Percentiles rank a stretch among this genome's conserved stretches.
phyloP scores from a whole-genome alignment of 2,888 invertebrate species.

The Epinotia ramella region DNA sequence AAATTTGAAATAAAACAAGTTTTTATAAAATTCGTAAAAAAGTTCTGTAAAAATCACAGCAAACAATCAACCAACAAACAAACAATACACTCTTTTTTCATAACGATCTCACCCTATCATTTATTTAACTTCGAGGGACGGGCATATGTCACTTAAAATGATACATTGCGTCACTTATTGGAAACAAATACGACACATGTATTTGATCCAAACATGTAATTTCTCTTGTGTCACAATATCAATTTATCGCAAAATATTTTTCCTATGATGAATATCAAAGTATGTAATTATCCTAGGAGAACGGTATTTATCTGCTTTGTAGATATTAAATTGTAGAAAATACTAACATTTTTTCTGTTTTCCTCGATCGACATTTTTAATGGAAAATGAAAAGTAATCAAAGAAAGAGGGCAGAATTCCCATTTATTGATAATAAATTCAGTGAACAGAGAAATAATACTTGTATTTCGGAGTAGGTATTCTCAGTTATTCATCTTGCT shows the following conservation, averaged over 20 bases:
- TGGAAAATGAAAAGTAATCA: slow-evolving; percentile 25
- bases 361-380: not conserved
- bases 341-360: not conserved
- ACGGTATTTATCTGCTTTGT: not conserved
- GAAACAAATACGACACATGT: slow-evolving; percentile 31
- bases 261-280: slow-evolving; percentile 12
- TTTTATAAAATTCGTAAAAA: no score
- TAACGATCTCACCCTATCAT: slow-evolving; percentile 28
- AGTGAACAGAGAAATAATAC: not conserved
- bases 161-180: slow-evolving; percentile 33
- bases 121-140: slow-evolving; percentile 31
- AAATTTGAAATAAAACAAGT: not conserved
- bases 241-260: slow-evolving; percentile 29
- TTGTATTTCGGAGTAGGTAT: not conserved
- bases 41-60: not conserved
- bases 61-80: slow-evolving; percentile 15
- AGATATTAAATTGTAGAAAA: not conserved
- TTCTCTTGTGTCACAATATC: slow-evolving; percentile 16
- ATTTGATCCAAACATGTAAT: slow-evolving; percentile 23
- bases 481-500: slow-evolving; percentile 52
- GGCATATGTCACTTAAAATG: slow-evolving; percentile 32
- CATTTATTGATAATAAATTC: not conserved
- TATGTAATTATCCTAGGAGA: slow-evolving; percentile 14
- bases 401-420: not conserved
- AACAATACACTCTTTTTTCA: not conserved